A percentile compares a stretch with the other conserved stretches of the same genome.
These are phyloP conservation scores for Luffia ferchaultella DNA, from an alignment of 2,888 invertebrate species.

Conservation along the genomic window DNA sequence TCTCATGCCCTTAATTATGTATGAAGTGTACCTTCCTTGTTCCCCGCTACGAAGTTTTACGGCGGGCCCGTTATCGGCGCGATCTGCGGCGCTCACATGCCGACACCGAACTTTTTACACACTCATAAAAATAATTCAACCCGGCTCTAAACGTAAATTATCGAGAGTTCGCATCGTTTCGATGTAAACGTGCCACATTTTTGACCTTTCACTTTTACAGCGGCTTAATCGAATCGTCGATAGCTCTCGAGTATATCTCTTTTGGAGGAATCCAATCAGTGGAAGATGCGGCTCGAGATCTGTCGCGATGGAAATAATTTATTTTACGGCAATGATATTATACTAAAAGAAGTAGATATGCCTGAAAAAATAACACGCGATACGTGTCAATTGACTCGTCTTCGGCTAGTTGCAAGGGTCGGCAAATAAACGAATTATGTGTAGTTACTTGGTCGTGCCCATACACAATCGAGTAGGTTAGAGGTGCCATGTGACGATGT, in stretches of 20 bases:
- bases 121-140: not conserved
- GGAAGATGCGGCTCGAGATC: not conserved
- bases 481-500: not conserved
- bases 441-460: no score
- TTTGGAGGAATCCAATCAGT: not conserved
- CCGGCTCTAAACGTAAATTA: not conserved
- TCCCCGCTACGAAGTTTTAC: not conserved
- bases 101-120: not conserved
- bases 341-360: no score
- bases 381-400: no score
- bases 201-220: not conserved
- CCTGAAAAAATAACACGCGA: no score
- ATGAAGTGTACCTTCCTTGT: not conserved
- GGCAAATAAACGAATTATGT: no score
- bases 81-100: not conserved
- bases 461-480: not conserved
- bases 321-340: not conserved
- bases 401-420: no score
- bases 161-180: not conserved
- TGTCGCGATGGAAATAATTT: not conserved
- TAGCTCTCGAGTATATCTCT: not conserved
- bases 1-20: not conserved
- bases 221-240: not conserved
- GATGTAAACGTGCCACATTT: not conserved
- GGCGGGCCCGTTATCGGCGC: not conserved